Base-by-base conservation (phyloP, 2,113 vertebrate genomes). In the Pterocles gutturalis region DNA sequence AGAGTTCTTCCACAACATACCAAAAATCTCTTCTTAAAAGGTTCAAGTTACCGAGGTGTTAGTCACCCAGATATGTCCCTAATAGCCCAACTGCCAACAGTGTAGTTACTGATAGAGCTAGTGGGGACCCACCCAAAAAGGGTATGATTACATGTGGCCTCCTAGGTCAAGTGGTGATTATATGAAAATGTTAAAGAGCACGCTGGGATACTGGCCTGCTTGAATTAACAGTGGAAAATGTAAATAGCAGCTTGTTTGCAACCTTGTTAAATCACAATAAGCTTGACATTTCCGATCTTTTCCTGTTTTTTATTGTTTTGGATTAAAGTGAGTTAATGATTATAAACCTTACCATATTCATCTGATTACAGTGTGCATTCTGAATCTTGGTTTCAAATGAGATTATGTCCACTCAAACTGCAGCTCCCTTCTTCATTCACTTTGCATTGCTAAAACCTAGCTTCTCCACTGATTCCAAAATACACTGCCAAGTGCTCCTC, bases 181-280 rank as follows among this genome's bases (percentile, higher is more conserved):
- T 22, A 51, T 0, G 0, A 29, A 26, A 57, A 33, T 36, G 9
- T 51, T 36, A 18, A 38, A 12, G 53, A 53, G 54, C 34, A 11
- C 15, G 16, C 29, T 4, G 5, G 46, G 33, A 13, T 14, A 14
- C 51, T 25, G 34, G 28, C 3, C 22, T 73, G 8, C 60, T 82
- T 49, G 11, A 55, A 25, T 36, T 69, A 51, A 19, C 28, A 5
- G 11, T 20, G 41, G 26, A n/a, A n/a, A 89, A 33, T n/a, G 34
- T 15, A 57, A 75, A 71, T 3, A 71, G 48, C 53, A 55, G 2
- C 43, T 66, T 38, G n/a, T 58, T 65, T 87, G 65, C 61, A 67
- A 24, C 10, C 0, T 33, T 34, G 22, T 75, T 51, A 53, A 41
- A 77, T 55, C 57, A 9, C 26, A 20, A 9, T 6, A n/a, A 66